These are phyloP conservation scores for Dryomyza anilis DNA, from an alignment of 2,888 invertebrate genomes.

Conservation along the genomic window DNA sequence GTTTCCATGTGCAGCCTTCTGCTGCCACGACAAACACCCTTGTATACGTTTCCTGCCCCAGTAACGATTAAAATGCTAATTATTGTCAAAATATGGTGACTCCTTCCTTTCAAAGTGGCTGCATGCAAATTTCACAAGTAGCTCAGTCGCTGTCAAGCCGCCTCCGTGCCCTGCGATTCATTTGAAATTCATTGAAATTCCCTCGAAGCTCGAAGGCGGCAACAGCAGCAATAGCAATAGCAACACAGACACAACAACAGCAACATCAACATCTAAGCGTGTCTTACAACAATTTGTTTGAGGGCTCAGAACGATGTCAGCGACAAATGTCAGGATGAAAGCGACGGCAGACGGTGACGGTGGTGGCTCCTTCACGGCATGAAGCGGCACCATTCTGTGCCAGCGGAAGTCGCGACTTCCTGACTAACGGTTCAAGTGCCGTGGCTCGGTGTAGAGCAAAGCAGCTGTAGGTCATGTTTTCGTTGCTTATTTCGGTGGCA, in stretches of 20 bases:
- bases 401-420: slow-evolving; percentile 8
- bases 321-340: background rate
- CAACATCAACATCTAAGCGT: background rate
- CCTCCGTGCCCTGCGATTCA: too few species aligned
- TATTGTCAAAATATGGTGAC: too few species aligned
- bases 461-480: slow-evolving; percentile 4
- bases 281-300: slow-evolving; percentile 10
- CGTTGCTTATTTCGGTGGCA: background rate
- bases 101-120: too few species aligned
- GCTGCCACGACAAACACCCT: too few species aligned
- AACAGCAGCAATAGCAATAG: background rate
- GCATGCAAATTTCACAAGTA: too few species aligned
- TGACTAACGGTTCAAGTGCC: background rate
- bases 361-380: too few species aligned
- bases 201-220: too few species aligned
- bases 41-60: too few species aligned
- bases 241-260: background rate
- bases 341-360: background rate
- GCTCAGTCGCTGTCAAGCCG: too few species aligned
- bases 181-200: too few species aligned
- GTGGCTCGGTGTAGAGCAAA: background rate
- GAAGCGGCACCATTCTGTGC: slow-evolving; percentile 13
- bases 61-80: too few species aligned
- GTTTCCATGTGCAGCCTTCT: too few species aligned
- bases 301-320: background rate